These are phyloP conservation scores for Antennarius striatus DNA, from an alignment of 2,113 vertebrate species.

Conservation along the genomic window DNA sequence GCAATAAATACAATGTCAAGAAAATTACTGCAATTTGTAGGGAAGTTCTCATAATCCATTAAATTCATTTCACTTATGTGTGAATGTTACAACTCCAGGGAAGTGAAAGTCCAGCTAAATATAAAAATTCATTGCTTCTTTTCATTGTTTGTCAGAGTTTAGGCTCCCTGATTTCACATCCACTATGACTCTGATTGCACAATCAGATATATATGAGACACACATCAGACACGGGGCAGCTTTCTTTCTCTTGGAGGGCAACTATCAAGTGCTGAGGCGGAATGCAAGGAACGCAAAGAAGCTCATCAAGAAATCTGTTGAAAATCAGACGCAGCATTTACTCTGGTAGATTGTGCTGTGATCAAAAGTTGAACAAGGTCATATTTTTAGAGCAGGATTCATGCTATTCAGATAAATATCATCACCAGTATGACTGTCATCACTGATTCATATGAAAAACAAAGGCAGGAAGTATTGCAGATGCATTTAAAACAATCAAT, in stretches of 20 bases:
- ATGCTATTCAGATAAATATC: too few relatives aligned
- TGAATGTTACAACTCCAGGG: neutral
- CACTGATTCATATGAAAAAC: too few relatives aligned
- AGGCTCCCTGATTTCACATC: slow-evolving; percentile 17
- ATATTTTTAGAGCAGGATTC: neutral
- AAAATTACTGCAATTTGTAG: neutral
- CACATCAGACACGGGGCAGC: slow-evolving; percentile 11
- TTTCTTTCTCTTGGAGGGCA: slow-evolving; percentile 11
- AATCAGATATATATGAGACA: slow-evolving; percentile 19
- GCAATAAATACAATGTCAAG: slow-evolving; percentile 14
- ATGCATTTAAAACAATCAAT: too few relatives aligned
- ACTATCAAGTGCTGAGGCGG: slow-evolving; percentile 9
- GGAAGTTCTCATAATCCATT: slow-evolving; percentile 7
- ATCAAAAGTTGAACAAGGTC: neutral
- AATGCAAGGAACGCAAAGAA: neutral
- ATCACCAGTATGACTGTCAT: too few relatives aligned
- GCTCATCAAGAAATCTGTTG: slow-evolving; percentile 6
- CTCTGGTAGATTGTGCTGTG: neutral
- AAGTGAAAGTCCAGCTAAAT: slow-evolving; percentile 26
- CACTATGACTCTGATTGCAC: slow-evolving; percentile 32
- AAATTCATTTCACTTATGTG: slow-evolving; percentile 1
- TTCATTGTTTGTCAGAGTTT: slow-evolving; percentile 5
- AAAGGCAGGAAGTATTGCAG: too few relatives aligned
- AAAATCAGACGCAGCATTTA: slow-evolving; percentile 2
- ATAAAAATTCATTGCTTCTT: slow-evolving; percentile 7